Conservation (phyloP, 1,140 invertebrate species). For the Calliopsis andreniformis region DNA sequence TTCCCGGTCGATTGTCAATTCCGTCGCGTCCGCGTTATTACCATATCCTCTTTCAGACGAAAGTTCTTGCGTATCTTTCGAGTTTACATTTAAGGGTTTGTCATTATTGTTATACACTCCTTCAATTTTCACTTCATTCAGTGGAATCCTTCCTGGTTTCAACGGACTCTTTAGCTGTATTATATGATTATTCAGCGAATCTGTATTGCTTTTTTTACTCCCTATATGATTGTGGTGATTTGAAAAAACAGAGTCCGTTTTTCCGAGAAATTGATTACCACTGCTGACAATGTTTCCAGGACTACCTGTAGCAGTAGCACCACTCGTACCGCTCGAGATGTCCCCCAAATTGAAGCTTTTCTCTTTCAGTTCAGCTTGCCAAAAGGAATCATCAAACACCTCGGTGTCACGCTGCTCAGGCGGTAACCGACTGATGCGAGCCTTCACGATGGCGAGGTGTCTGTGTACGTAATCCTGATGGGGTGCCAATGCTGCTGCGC, state of each 20-base stretch:
- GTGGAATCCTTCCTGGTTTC: conserved; percentile 54
- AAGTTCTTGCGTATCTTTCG: conserved; percentile 62
- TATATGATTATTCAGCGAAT: conserved; percentile 70
- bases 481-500: conserved; percentile 90
- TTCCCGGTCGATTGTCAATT: conserved; percentile 73
- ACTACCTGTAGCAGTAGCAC: not conserved
- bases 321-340: not conserved
- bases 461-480: conserved; percentile 94
- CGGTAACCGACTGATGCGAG: conserved; percentile 82
- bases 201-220: conserved; percentile 60
- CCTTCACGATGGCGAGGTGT: conserved; percentile 92
- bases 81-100: conserved; percentile 42
- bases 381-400: conserved; percentile 76
- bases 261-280: conserved; percentile 68
- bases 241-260: conserved; percentile 70
- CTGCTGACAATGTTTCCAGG: conserved; percentile 28
- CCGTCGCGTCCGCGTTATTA: conserved; percentile 69
- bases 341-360: conserved; percentile 52
- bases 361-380: conserved; percentile 50
- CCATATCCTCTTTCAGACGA: conserved; percentile 66
- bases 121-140: conserved; percentile 49
- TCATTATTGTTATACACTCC: conserved; percentile 35
- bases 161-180: conserved; percentile 70
- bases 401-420: conserved; percentile 75
- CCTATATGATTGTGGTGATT: conserved; percentile 74